Evolutionary conservation across 2,888 invertebrate species (phyloP).

Genomic region (Marasmarcha lunaedactyla): DNA sequence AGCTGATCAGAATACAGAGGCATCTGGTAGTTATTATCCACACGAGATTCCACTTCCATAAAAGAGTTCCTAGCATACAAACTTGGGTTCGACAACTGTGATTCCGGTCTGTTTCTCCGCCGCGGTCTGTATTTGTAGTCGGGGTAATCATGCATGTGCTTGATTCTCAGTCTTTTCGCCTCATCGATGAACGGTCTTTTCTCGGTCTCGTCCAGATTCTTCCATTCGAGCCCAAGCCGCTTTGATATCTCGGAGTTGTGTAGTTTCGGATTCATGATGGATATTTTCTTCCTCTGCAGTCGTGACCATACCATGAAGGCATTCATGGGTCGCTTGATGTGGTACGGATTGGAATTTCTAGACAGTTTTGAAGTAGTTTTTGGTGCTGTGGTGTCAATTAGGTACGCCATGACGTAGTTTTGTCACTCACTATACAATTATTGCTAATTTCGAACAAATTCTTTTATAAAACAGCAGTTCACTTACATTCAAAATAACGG

Average conservation of each 20-base stretch:
- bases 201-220: constrained; percentile 80
- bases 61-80: constrained; percentile 44
- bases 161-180: constrained; percentile 80
- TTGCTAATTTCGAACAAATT: no score
- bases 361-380: constrained; percentile 38
- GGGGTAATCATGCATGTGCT: constrained; percentile 80
- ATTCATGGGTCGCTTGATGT: constrained; percentile 98
- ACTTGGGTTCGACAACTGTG: constrained; percentile 33
- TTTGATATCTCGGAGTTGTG: constrained; percentile 87
- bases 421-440: constrained; percentile 19
- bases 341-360: constrained; percentile 72
- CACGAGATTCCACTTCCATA: constrained; percentile 46
- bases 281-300: constrained; percentile 86
- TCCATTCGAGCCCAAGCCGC: constrained; percentile 87
- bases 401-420: constrained; percentile 52
- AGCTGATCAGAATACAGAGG: constrained; percentile 45
- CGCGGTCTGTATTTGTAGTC: constrained; percentile 79
- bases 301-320: constrained; percentile 99
- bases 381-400: constrained; percentile 28
- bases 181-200: constrained; percentile 92
- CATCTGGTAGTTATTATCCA: constrained; percentile 40
- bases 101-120: constrained; percentile 69
- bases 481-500: no score
- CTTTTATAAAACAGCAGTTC: no score
- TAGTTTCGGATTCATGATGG: constrained; percentile 83